phyloP scores from a whole-genome alignment of 2,113 vertebrate species.

The Rana temporaria region DNA sequence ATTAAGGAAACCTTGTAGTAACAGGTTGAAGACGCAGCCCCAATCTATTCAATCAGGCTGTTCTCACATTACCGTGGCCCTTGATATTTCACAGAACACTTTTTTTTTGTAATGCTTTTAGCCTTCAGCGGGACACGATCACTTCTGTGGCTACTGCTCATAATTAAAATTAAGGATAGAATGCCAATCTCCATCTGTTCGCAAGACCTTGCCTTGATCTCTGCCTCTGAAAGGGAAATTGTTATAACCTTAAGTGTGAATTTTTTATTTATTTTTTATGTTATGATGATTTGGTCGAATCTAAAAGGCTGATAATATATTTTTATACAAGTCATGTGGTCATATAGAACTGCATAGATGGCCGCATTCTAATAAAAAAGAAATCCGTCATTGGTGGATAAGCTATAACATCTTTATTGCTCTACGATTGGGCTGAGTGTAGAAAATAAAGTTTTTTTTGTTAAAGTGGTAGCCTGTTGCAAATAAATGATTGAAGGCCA shows the following conservation, averaged over 20 bases:
- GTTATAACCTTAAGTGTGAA: neutral
- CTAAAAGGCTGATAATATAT: neutral
- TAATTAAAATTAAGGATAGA: constrained; percentile 43
- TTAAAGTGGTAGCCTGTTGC: no score
- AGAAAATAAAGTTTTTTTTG: no score
- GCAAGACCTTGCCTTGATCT: constrained; percentile 5
- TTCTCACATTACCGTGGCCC: constrained; percentile 40
- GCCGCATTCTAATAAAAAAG: neutral
- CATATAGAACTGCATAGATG: neutral
- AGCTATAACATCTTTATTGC: neutral
- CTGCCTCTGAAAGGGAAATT: neutral
- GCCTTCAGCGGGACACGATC: constrained; percentile 15
- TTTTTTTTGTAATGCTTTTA: constrained; percentile 24
- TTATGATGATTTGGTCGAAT: constrained; percentile 14
- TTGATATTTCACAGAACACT: constrained; percentile 30
- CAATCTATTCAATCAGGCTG: constrained; percentile 20
- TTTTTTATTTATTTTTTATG: constrained; percentile 15
- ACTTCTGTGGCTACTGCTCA: constrained; percentile 34
- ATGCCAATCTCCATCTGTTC: constrained; percentile 31
- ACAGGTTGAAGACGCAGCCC: constrained; percentile 53
- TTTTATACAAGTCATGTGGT: neutral
- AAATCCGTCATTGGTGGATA: neutral
- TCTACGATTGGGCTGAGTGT: no score
- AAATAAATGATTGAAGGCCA: no score
- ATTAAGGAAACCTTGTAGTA: constrained; percentile 54